Evolutionary conservation across 2,888 invertebrate genomes (phyloP), one percentile per base, ranked within the genome.

Genomic region (Microctonus hyperodae): DNA sequence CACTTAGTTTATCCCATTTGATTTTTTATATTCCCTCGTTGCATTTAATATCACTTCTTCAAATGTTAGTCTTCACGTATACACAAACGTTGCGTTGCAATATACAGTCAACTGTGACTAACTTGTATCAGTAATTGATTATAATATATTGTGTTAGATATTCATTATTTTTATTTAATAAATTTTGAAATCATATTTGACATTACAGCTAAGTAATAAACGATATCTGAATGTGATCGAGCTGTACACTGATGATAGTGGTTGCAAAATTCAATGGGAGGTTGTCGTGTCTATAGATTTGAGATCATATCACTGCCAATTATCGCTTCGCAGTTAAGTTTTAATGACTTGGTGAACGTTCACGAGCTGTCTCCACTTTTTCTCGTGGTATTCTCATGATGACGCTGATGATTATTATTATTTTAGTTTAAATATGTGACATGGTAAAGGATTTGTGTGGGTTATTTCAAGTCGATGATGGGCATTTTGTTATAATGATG

Each of bases 271-370:
- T 35, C 53, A 57, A 23, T 61, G 31, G 23, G 50, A 16, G 28
- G 3, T 72, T 71, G 74, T 72, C 73, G 68, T 72, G 72, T 70
- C 73, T 70, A 72, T 70, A 69, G 70, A 63, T 69, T 67, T 64
- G 59, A 70, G 74, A 74, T 74, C 70, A 73, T 74, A 74, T 74
- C 74, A 69, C 63, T 67, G 69, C 73, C 74, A 75, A 75, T 74
- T 74, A 75, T 74, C 69, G 73, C 68, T 66, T 67, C 67, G 70
- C 67, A 53, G 70, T 35, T 67, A 64, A 58, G 69, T 70, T 74
- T 73, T 74, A 74, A 73, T 74, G 73, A 71, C 70, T 57, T 48
- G 25, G 40, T 28, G 44, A 69, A 70, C 67, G 67, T 72, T 67
- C 72, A 66, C 70, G 66, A 69, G 67, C 70, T 67, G 44, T 44